These are phyloP conservation scores for Tragelaphus imberbis DNA, from an alignment of 2,113 vertebrate genomes.

Conservation along the genomic window DNA sequence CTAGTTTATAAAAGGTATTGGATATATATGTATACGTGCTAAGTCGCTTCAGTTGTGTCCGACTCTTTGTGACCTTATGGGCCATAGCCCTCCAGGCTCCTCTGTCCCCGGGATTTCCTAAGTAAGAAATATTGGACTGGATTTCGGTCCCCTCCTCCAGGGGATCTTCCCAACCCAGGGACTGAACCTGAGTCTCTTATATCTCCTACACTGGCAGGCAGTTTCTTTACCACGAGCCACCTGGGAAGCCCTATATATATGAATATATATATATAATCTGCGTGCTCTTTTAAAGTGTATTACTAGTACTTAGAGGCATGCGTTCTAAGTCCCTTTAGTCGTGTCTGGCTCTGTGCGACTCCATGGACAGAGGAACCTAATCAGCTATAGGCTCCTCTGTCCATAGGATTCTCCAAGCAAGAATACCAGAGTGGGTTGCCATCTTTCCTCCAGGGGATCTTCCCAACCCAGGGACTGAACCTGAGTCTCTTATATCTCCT, in stretches of 20 bases:
- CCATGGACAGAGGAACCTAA: neutral
- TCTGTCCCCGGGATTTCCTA: neutral
- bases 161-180: neutral
- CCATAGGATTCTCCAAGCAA: neutral
- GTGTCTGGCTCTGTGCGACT: neutral
- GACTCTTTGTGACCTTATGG: neutral
- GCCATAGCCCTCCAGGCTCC: neutral
- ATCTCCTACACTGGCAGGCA: neutral
- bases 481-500: neutral
- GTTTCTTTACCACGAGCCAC: neutral
- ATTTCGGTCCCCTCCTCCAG: neutral
- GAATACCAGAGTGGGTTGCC: neutral
- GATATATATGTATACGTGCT: neutral
- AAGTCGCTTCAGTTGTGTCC: neutral
- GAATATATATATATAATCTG: neutral
- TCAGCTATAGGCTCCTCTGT: neutral
- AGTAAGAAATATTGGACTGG: neutral
- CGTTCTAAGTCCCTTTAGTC: neutral
- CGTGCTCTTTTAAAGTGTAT: neutral
- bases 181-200: neutral
- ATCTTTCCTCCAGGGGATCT: neutral
- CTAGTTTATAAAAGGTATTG: neutral
- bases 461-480: neutral
- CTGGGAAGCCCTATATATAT: neutral
- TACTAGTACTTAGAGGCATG: neutral